Evolutionary conservation across 1,140 invertebrate species (phyloP).

Genomic region (Lucilia cuprina): DNA sequence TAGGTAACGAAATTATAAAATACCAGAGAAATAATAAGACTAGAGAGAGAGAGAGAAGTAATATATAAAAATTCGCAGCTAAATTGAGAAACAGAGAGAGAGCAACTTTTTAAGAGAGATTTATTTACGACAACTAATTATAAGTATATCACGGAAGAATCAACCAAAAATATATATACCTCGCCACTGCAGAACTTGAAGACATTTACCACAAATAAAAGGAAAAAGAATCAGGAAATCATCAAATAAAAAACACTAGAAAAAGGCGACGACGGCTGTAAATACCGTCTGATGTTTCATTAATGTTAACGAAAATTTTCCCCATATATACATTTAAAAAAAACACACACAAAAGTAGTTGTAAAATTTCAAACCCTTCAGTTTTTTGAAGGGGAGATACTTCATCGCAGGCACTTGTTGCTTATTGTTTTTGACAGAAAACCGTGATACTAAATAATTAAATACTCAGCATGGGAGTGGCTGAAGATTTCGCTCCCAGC

Average conservation of each 20-base stretch:
- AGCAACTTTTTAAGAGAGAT: not conserved
- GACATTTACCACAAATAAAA: too few relatives aligned
- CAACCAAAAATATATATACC: not conserved
- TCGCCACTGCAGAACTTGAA: not conserved
- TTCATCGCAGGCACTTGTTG: not conserved
- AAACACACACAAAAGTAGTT: not conserved
- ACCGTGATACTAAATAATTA: not conserved
- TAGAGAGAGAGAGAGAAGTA: not conserved
- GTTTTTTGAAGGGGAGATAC: not conserved
- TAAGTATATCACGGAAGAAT: not conserved
- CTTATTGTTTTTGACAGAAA: not conserved
- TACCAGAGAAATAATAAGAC: not conserved
- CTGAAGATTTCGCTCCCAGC: conserved; percentile 94
- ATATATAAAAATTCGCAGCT: not conserved
- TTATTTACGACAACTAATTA: not conserved
- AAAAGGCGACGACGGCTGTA: not conserved
- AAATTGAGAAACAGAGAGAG: not conserved
- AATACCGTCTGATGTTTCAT: not conserved
- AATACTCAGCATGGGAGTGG: conserved; percentile 55
- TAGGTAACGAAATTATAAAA: not conserved
- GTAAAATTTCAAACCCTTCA: not conserved
- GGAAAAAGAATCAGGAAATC: not conserved
- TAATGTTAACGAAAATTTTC: not conserved
- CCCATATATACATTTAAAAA: not conserved
- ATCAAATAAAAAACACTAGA: not conserved